phyloP scores from a whole-genome alignment of 2,113 vertebrate genomes.

The Glaucomys volans region DNA sequence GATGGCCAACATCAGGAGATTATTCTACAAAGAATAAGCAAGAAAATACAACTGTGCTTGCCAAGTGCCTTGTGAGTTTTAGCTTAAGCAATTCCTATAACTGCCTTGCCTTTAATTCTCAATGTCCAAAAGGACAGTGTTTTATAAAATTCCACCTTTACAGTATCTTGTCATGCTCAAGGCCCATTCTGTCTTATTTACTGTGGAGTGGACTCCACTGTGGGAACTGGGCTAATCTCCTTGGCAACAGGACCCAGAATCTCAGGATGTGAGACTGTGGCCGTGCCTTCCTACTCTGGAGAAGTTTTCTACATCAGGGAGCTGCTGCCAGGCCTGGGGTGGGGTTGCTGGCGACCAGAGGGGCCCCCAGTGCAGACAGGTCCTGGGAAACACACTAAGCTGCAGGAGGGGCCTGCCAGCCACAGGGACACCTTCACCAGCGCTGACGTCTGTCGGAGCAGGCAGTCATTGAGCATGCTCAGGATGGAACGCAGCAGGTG shows the following conservation, averaged over 20 bases:
- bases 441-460: neutral
- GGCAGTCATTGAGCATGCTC: neutral
- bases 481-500: neutral
- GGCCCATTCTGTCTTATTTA: neutral
- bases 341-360: neutral
- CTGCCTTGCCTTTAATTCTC: neutral
- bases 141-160: neutral
- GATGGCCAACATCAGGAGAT: slow-evolving; percentile 95
- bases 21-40: slow-evolving; percentile 88
- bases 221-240: neutral
- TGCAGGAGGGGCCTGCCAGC: neutral
- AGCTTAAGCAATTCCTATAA: neutral
- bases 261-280: neutral
- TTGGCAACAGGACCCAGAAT: neutral
- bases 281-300: neutral
- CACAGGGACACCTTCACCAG: neutral
- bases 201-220: neutral
- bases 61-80: neutral
- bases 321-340: too few species aligned
- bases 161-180: neutral
- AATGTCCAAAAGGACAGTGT: neutral
- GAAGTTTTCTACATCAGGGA: neutral
- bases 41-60: neutral
- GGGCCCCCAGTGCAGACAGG: neutral
- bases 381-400: neutral